Percentiles rank a stretch among this genome's conserved stretches.
These are phyloP conservation scores for Drosophila leontia DNA, from an alignment of 1,140 invertebrate species.

Conservation along the genomic window DNA sequence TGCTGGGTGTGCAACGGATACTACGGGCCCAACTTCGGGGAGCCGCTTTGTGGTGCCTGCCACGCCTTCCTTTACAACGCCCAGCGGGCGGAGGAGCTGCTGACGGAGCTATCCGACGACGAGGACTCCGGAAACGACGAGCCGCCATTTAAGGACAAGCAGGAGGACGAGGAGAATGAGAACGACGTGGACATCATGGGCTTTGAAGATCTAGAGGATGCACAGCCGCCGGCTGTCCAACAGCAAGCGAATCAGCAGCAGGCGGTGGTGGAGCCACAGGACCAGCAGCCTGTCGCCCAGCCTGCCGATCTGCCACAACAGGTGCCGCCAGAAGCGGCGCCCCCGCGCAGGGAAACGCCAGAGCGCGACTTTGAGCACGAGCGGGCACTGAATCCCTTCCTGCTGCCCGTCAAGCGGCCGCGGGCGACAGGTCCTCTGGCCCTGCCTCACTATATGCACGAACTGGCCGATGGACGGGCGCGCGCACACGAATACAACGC, in stretches of 20 bases:
- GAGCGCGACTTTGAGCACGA: constrained; percentile 67
- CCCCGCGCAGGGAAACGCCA: constrained; percentile 33
- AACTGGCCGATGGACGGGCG: constrained; percentile 67
- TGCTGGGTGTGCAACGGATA: constrained; percentile 96
- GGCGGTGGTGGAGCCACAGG: constrained; percentile 15
- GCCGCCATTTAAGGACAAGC: constrained; percentile 87
- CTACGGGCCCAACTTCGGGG: constrained; percentile 95
- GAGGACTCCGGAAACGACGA: constrained; percentile 97
- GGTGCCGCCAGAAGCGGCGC: constrained; percentile 10
- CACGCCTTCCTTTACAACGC: constrained; percentile 96
- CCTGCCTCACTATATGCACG: constrained; percentile 68
- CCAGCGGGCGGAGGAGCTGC: constrained; percentile 78
- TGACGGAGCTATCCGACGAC: constrained; percentile 92
- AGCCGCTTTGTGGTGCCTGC: constrained; percentile 96
- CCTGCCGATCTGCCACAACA: constrained; percentile 21
- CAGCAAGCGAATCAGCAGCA: constrained; percentile 30
- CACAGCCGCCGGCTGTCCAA: constrained; percentile 35
- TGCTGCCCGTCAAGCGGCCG: constrained; percentile 76
- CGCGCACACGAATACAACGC: constrained; percentile 65
- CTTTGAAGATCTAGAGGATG: constrained; percentile 74
- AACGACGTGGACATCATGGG: constrained; percentile 80
- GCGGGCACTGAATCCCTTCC: constrained; percentile 56
- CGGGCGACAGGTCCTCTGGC: constrained; percentile 64
- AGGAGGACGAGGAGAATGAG: constrained; percentile 86
- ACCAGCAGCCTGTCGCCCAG: constrained; percentile 2